A percentile compares a stretch with the other conserved stretches of the same genome.
Conservation (phyloP, 2,888 invertebrate species). For the Drosophila percnosoma region DNA sequence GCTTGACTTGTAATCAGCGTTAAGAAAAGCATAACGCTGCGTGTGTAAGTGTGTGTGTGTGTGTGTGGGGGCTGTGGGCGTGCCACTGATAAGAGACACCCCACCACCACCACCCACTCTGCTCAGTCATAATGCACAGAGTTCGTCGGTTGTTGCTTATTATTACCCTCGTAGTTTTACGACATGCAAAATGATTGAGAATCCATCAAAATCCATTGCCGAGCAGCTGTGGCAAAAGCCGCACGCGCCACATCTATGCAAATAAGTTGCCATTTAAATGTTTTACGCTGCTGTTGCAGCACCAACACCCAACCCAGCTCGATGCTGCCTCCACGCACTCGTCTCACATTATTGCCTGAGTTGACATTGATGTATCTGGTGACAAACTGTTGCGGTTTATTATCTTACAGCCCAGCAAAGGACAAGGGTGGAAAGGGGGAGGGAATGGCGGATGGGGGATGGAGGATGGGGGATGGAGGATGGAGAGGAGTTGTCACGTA, state of each 20-base stretch:
- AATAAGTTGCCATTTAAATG: slow-evolving; percentile 65
- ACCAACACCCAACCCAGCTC: neutral
- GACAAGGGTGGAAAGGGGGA: neutral
- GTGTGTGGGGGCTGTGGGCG: slow-evolving; percentile 31
- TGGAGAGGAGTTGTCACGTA: slow-evolving; percentile 54
- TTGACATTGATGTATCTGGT: slow-evolving; percentile 81
- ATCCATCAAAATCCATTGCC: slow-evolving; percentile 67
- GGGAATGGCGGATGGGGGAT: too few species aligned
- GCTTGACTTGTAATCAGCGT: slow-evolving; percentile 35
- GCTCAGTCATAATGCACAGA: neutral
- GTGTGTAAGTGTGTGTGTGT: neutral
- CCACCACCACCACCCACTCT: neutral
- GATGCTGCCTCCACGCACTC: slow-evolving; percentile 21
- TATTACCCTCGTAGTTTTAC: slow-evolving; percentile 49
- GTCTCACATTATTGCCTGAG: slow-evolving; percentile 62
- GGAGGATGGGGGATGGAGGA: too few species aligned
- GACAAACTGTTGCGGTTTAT: slow-evolving; percentile 81
- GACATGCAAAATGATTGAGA: slow-evolving; percentile 74
- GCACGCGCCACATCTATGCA: slow-evolving; percentile 52
- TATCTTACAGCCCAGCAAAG: slow-evolving; percentile 44
- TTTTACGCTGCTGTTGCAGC: slow-evolving; percentile 9
- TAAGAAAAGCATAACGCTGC: neutral
- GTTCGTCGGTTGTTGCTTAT: slow-evolving; percentile 12
- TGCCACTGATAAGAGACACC: slow-evolving; percentile 49
- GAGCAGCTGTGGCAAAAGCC: slow-evolving; percentile 54